These are phyloP conservation scores for Hyphantria cunea DNA, from an alignment of 1,140 invertebrate species.

Conservation along the genomic window DNA sequence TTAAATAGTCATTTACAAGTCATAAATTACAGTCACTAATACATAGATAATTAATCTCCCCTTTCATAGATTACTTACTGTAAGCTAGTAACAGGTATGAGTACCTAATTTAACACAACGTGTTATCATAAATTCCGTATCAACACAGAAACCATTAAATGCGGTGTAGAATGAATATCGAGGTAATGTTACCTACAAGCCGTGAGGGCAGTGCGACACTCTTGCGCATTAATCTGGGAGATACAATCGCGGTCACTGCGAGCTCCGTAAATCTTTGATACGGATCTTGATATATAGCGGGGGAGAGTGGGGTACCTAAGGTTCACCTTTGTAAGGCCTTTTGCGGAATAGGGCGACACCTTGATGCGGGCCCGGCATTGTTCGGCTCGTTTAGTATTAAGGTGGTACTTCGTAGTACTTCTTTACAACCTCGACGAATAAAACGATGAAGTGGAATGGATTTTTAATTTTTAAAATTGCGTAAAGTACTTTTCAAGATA, in stretches of 20 bases:
- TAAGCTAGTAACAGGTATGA: conserved; percentile 1
- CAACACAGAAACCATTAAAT: conserved; percentile 35
- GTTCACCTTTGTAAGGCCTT: conserved; percentile 54
- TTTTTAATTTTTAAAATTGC: neutral
- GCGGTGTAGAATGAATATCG: conserved; percentile 43
- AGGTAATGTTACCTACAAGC: conserved; percentile 58
- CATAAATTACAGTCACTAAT: neutral
- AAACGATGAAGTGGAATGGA: conserved; percentile 5
- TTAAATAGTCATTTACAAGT: conserved; percentile 4
- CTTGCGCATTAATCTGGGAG: conserved; percentile 68
- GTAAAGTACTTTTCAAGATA: neutral
- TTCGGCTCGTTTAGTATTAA: conserved; percentile 18
- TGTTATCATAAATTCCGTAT: conserved; percentile 27
- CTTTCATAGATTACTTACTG: neutral
- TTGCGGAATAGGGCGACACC: conserved; percentile 42
- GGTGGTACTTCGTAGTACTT: conserved; percentile 15
- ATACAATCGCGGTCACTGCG: conserved; percentile 61
- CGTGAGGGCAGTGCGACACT: conserved; percentile 48
- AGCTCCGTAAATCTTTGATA: conserved; percentile 68
- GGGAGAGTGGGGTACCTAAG: conserved; percentile 41
- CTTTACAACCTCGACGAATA: conserved; percentile 10
- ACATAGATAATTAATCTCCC: conserved; percentile 8
- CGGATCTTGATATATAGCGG: conserved; percentile 60
- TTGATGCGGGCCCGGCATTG: conserved; percentile 29
- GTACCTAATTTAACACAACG: conserved; percentile 8